Conservation (phyloP, 2,888 invertebrate genomes). For the Diadegma fenestrale region DNA sequence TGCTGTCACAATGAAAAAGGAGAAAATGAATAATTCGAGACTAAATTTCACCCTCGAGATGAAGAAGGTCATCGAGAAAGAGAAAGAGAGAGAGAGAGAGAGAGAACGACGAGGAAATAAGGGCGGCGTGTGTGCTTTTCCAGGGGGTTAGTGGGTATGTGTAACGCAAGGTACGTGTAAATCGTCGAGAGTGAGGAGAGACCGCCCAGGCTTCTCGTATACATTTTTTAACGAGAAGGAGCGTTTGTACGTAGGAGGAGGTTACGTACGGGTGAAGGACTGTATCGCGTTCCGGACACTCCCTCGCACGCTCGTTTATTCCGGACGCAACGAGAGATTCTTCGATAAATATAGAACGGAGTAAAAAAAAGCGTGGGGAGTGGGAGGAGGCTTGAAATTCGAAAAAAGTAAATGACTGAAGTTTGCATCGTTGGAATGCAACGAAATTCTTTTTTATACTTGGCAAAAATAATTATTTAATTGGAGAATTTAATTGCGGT, state of each 20-base stretch:
- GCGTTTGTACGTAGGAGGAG: constrained; percentile 33
- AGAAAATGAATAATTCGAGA: background rate
- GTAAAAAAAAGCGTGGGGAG: background rate
- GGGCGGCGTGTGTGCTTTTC: constrained; percentile 24
- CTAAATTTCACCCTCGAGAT: constrained; percentile 19
- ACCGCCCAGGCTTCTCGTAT: constrained; percentile 52
- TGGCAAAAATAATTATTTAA: too few species aligned
- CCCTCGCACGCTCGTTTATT: constrained; percentile 2
- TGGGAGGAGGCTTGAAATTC: constrained; percentile 29
- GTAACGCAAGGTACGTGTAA: constrained; percentile 36
- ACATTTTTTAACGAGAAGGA: constrained; percentile 59
- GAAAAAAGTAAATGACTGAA: too few species aligned
- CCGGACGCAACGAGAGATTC: constrained; percentile 6
- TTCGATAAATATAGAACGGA: constrained; percentile 25
- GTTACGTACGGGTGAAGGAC: background rate
- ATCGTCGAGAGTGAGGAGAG: constrained; percentile 13
- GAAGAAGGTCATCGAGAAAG: constrained; percentile 44
- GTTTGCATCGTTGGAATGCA: too few species aligned
- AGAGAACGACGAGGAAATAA: too few species aligned
- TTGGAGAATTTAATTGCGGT: too few species aligned
- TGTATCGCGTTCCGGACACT: background rate
- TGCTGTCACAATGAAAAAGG: constrained; percentile 15
- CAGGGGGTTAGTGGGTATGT: constrained; percentile 42
- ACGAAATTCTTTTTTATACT: too few species aligned
- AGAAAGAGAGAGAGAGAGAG: background rate